Base-by-base conservation (phyloP, 2,888 invertebrate genomes). In the Salpingus planirostris region DNA sequence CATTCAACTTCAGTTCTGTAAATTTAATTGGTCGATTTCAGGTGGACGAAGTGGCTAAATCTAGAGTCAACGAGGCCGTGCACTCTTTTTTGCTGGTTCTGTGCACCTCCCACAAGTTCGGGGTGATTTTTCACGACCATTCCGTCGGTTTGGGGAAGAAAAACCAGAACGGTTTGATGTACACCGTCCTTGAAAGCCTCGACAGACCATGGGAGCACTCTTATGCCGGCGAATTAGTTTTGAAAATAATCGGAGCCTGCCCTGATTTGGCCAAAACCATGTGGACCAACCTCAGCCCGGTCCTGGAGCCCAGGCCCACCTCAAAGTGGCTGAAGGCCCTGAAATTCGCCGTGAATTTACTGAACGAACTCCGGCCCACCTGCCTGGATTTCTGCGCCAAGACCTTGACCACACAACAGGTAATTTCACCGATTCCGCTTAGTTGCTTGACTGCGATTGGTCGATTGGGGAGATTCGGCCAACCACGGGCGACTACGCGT, bases 111-210 rank as follows among this genome's bases (percentile, higher is more conserved):
- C 74, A 78, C 44, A 83, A 79, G 57, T 59, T 76, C 51, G 90
- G 90, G 4, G 71, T 91, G 7, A 76, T 81, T 46, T 90, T 89
- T 54, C 69, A 74, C 43, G 84, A 87, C 49, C 73, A 71, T 44
- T 66, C 70, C 2, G 58, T 79, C 14, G 82, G 81, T 15, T 68
- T 73, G 22, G 65, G 71, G n/a, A 71, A 70, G 43, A 62, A 65
- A 2, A 42, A 53, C 12, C 70, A 73, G 46, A 81, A 80, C 58
- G 69, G 70, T 38, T 67, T 76, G 33, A 64, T 79, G 30, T 73
- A 70, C 44, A 73, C 76, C 45, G 70, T 83, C 13, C 53, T 86
- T 24, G 70, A 78, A 11, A 71, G 72, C 21, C 58, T 86, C 11
- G 75, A 76, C 43, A 65, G 73, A 15, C 83, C 84, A 0, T 85